phyloP scores from a whole-genome alignment of 2,888 invertebrate species.

The Drepanosiphum platanoidis region DNA sequence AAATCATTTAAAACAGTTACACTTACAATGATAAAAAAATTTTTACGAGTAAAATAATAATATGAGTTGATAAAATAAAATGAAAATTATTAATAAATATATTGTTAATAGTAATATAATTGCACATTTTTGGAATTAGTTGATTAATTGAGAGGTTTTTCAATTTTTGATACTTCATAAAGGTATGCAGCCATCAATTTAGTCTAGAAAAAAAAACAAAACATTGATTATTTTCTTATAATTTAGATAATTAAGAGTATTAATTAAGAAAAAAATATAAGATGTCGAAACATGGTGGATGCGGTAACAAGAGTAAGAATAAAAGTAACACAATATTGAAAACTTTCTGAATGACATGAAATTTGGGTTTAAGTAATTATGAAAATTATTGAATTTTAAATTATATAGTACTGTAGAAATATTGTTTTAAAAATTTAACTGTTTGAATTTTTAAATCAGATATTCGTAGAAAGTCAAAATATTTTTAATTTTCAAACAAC shows the following conservation, averaged over 20 bases:
- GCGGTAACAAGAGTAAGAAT: too few relatives aligned
- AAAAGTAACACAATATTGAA: too few relatives aligned
- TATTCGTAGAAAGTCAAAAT: background rate
- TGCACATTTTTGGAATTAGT: background rate
- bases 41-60: background rate
- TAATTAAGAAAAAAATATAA: background rate
- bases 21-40: background rate
- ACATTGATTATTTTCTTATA: background rate
- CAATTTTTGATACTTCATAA: conserved; percentile 72
- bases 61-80: background rate
- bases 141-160: background rate
- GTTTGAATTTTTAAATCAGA: too few relatives aligned
- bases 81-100: too few relatives aligned
- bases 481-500: background rate
- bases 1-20: background rate
- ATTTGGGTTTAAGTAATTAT: too few relatives aligned
- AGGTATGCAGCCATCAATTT: conserved; percentile 92
- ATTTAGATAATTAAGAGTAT: background rate
- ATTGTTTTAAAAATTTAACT: too few relatives aligned
- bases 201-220: conserved; percentile 76
- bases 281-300: background rate
- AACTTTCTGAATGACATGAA: too few relatives aligned
- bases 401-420: too few relatives aligned
- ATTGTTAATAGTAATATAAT: background rate
- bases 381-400: too few relatives aligned